Evolutionary conservation across 2,888 invertebrate species (phyloP).

Genomic region (Orchesellides sinensis): DNA sequence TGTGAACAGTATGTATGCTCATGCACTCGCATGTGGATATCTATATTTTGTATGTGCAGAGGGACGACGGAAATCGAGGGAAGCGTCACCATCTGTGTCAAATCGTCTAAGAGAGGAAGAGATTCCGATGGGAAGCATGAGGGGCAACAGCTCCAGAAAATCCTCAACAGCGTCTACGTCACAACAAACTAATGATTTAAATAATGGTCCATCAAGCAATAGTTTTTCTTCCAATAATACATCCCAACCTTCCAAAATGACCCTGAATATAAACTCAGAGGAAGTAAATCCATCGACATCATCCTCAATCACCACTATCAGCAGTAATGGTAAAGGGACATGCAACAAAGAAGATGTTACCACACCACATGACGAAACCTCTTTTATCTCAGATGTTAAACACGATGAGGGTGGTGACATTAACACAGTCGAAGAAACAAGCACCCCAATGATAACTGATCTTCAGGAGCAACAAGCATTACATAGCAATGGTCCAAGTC

Average conservation of each 20-base stretch:
- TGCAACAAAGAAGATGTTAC: slow-evolving; percentile 61
- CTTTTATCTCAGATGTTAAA: slow-evolving; percentile 65
- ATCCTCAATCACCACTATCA: neutral
- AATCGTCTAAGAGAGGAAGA: slow-evolving; percentile 64
- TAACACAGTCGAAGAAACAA: slow-evolving; percentile 37
- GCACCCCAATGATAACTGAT: no score
- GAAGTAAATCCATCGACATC: no score
- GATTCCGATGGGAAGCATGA: slow-evolving; percentile 71
- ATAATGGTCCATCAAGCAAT: slow-evolving; percentile 49
- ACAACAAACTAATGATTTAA: slow-evolving; percentile 10
- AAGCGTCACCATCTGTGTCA: slow-evolving; percentile 64
- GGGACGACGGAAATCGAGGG: slow-evolving; percentile 64
- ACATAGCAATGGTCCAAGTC: slow-evolving; percentile 43
- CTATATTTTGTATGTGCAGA: slow-evolving; percentile 55
- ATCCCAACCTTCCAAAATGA: slow-evolving; percentile 14
- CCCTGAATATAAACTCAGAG: slow-evolving; percentile 28
- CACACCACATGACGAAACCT: slow-evolving; percentile 72
- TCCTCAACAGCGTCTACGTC: slow-evolving; percentile 21
- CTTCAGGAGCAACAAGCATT: neutral
- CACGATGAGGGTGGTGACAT: slow-evolving; percentile 16
- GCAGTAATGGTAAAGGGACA: neutral
- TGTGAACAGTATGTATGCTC: neutral
- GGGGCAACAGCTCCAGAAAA: slow-evolving; percentile 40
- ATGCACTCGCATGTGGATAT: slow-evolving; percentile 24
- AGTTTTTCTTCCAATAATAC: slow-evolving; percentile 28